phyloP scores from a whole-genome alignment of 2,888 invertebrate species.

The Norana najaformis region DNA sequence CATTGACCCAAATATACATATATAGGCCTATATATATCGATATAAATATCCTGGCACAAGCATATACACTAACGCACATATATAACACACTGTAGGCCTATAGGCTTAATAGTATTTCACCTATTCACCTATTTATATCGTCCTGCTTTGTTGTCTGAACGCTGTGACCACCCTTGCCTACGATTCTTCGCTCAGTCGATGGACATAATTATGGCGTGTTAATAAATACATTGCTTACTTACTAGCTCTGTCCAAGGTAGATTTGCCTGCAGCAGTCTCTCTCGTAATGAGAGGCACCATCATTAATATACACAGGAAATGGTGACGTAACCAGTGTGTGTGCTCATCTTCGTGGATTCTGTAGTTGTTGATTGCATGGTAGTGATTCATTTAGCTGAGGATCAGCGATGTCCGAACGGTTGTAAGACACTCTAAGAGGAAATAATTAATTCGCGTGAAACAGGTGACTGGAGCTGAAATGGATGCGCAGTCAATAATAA shows the following conservation, averaged over 20 bases:
- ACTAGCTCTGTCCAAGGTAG: slow-evolving; percentile 54
- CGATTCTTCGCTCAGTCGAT: too few relatives aligned
- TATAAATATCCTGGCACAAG: neutral
- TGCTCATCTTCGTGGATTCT: neutral
- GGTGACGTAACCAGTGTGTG: neutral
- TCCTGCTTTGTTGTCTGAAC: too few relatives aligned
- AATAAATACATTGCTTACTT: too few relatives aligned
- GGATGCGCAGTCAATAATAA: slow-evolving; percentile 36
- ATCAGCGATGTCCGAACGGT: neutral
- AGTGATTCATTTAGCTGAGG: neutral
- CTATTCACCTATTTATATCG: too few relatives aligned
- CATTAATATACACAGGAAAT: neutral
- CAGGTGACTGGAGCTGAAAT: slow-evolving; percentile 15
- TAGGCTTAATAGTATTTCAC: too few relatives aligned
- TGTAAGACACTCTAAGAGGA: neutral
- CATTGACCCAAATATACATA: too few relatives aligned
- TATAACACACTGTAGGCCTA: too few relatives aligned
- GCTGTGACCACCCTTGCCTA: too few relatives aligned
- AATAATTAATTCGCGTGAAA: neutral
- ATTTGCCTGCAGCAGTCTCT: neutral
- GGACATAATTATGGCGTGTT: too few relatives aligned
- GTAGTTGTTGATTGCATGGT: neutral
- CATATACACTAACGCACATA: neutral
- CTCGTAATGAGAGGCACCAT: too few relatives aligned
- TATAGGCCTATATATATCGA: too few relatives aligned